Evolutionary conservation across 2,113 vertebrate species (phyloP), one percentile per base, ranked within the genome.

Genomic region (Nyctereutes procyonoides): DNA sequence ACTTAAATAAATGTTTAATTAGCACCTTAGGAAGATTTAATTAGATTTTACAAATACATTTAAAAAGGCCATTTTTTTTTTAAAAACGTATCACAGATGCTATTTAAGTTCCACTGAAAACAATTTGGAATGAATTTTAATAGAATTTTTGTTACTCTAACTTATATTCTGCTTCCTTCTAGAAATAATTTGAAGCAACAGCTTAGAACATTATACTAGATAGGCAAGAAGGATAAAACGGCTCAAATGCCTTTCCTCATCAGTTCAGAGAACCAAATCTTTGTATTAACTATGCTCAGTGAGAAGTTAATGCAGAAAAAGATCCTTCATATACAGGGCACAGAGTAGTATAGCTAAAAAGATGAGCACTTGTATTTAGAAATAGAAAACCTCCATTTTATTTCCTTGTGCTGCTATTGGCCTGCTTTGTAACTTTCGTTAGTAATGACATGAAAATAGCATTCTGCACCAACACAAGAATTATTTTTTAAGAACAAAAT

Each of bases 1-100:
- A 69, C n/a, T 35, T 69, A 69, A 67, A 69, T 69, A 69, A 69
- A 69, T 69, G 67, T 69, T 97, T 98, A 98, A 98, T 98, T 97
- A 95, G 63, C 32, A 97, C 96, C 96, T 98, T 98, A 92, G 95
- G 93, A 96, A 17, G 95, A 95, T 96, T 97, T 98, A 97, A 97
- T 98, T 98, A 97, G 93, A 96, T 98, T 98, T 92, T 93, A 92
- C 96, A 85, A 92, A 79, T 94, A 43, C 14, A 88, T 93, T 96
- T 84, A 95, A 93, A 94, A 96, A 96, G 97, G 96, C 92, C 77
- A 89, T 89, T 24, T 43, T 43, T 43, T 43, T 43, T 43, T 53
- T 63, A 62, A 30, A 95, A 98, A 96, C 87, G 86, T 88, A 98
- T 98, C 14, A 88, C 43, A 85, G 13, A 62, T 65, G 28, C 48